phyloP scores from a whole-genome alignment of 1,140 invertebrate species.

The Fopius arisanus region DNA sequence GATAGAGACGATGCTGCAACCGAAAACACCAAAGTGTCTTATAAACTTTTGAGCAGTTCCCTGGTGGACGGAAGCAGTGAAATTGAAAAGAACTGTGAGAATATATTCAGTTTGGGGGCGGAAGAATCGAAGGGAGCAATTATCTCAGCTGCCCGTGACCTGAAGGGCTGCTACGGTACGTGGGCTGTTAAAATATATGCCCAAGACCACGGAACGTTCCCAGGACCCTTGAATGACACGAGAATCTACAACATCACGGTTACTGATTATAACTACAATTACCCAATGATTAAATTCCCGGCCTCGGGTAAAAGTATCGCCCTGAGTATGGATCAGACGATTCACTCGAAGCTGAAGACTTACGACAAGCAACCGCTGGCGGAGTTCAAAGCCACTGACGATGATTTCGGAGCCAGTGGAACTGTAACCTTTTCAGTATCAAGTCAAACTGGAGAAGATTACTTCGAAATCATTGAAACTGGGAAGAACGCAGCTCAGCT shows the following conservation, averaged over 20 bases:
- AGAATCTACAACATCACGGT: slow-evolving; percentile 56
- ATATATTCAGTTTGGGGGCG: slow-evolving; percentile 59
- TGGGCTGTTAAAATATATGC: slow-evolving; percentile 60
- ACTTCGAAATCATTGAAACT: slow-evolving; percentile 50
- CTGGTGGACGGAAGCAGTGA: slow-evolving; percentile 3
- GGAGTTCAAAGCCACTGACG: slow-evolving; percentile 56
- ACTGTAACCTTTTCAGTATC: slow-evolving; percentile 55
- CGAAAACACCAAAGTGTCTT: slow-evolving; percentile 63
- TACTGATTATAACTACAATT: slow-evolving; percentile 62
- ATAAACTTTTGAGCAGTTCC: slow-evolving; percentile 47
- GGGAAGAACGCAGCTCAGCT: not conserved
- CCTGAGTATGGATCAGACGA: slow-evolving; percentile 43
- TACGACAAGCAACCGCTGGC: slow-evolving; percentile 40
- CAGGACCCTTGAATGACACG: slow-evolving; percentile 49
- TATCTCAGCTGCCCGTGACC: slow-evolving; percentile 52
- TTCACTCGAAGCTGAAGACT: slow-evolving; percentile 35
- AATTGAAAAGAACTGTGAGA: slow-evolving; percentile 34
- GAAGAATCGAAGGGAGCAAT: slow-evolving; percentile 54
- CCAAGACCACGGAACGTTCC: slow-evolving; percentile 61
- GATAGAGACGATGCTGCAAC: slow-evolving; percentile 64
- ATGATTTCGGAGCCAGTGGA: slow-evolving; percentile 62
- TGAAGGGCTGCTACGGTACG: slow-evolving; percentile 65
- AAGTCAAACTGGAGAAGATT: slow-evolving; percentile 50
- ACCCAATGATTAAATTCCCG: slow-evolving; percentile 62
- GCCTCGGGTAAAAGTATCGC: slow-evolving; percentile 44